A percentile compares a stretch with the other conserved stretches of the same genome.
Conservation (phyloP, 2,888 invertebrate genomes). For the Diabrotica balteata region DNA sequence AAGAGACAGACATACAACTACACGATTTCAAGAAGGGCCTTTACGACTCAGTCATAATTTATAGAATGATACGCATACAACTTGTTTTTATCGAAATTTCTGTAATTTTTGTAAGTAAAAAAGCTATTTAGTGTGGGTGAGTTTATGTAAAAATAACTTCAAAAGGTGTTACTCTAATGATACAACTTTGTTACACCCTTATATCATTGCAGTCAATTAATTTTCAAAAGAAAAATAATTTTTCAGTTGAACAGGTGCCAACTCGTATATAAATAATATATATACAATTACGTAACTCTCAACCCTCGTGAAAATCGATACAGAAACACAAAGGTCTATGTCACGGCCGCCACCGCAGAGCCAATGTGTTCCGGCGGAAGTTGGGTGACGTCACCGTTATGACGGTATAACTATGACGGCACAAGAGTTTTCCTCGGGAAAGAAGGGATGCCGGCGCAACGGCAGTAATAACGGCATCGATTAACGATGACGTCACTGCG, state of each 20-base stretch:
- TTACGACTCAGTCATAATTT: too few relatives aligned
- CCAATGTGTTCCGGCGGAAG: constrained; percentile 28
- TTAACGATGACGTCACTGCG: constrained; percentile 55
- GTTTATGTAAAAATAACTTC: too few relatives aligned
- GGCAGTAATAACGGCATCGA: constrained; percentile 53
- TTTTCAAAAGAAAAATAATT: constrained; percentile 10
- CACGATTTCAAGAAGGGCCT: too few relatives aligned
- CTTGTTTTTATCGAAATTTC: too few relatives aligned
- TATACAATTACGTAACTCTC: constrained; percentile 12
- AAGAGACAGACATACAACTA: too few relatives aligned
- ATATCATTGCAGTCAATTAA: background rate
- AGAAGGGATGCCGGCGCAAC: constrained; percentile 41
- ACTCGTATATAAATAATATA: constrained; percentile 8
- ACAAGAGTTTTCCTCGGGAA: constrained; percentile 8
- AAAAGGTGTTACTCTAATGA: too few relatives aligned
- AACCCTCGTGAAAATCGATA: constrained; percentile 23
- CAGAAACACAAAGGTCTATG: constrained; percentile 27
- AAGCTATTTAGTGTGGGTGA: too few relatives aligned
- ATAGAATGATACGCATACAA: too few relatives aligned
- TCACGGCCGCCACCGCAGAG: constrained; percentile 24
- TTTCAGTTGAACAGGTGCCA: constrained; percentile 18
- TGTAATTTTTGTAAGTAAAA: too few relatives aligned
- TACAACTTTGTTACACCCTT: too few relatives aligned
- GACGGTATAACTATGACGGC: constrained; percentile 3
- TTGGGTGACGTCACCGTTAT: constrained; percentile 17